Evolutionary conservation across 2,888 invertebrate genomes (phyloP).

Genomic region (Galeruca laticollis): DNA sequence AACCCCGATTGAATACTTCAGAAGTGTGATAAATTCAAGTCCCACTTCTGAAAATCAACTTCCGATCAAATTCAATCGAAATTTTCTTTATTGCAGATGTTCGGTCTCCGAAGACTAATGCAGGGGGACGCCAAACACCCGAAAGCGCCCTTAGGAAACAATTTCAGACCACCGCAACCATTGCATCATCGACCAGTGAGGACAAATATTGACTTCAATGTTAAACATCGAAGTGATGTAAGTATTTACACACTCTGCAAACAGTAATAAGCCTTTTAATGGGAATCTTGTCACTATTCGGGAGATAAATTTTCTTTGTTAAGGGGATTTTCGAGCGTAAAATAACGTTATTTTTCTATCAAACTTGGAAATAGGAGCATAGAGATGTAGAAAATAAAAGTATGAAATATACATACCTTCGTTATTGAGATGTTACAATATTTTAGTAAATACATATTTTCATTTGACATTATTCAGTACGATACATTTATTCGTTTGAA

Average conservation of each 20-base stretch:
- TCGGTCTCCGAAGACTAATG: slow-evolving; percentile 86
- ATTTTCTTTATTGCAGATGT: slow-evolving; percentile 73
- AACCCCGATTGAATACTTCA: neutral
- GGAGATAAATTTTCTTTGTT: slow-evolving; percentile 12
- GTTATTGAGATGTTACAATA: too few relatives aligned
- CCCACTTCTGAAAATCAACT: slow-evolving; percentile 21
- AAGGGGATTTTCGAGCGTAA: neutral
- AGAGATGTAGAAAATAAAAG: too few relatives aligned
- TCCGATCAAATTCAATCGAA: slow-evolving; percentile 34
- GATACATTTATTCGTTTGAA: too few relatives aligned
- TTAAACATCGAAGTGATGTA: slow-evolving; percentile 75
- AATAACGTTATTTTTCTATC: too few relatives aligned
- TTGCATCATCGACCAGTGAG: slow-evolving; percentile 93
- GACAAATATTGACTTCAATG: slow-evolving; percentile 96
- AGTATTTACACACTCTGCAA: slow-evolving; percentile 50
- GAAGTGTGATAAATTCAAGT: slow-evolving; percentile 6
- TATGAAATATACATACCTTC: too few relatives aligned
- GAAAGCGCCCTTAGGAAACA: slow-evolving; percentile 93
- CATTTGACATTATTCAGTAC: too few relatives aligned
- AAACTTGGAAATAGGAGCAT: too few relatives aligned
- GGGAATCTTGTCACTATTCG: slow-evolving; percentile 29
- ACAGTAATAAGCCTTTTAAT: slow-evolving; percentile 39
- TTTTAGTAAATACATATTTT: too few relatives aligned
- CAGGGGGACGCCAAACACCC: slow-evolving; percentile 89
- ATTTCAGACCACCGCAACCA: slow-evolving; percentile 93